phyloP scores from a whole-genome alignment of 2,113 vertebrate genomes.

The Caracal caracal region DNA sequence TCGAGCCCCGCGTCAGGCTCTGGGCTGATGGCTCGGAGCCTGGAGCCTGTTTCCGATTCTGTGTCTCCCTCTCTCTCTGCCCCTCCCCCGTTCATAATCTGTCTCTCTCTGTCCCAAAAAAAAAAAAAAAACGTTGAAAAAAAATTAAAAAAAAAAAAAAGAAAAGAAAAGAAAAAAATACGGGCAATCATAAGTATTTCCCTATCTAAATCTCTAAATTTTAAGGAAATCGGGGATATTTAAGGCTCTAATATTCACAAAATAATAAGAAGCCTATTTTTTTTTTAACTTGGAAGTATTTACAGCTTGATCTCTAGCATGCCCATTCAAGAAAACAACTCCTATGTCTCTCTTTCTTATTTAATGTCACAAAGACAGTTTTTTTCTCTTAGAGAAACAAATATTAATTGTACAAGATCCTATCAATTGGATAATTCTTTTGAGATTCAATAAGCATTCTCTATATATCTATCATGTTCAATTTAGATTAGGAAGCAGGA shows the following conservation, averaged over 20 bases:
- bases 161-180: background rate
- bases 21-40: no score
- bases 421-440: background rate
- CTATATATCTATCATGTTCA: slow-evolving; percentile 67
- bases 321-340: background rate
- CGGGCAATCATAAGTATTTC: background rate
- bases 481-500: slow-evolving; percentile 63
- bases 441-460: slow-evolving; percentile 46
- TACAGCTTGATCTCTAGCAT: background rate
- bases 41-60: no score
- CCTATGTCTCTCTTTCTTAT: background rate
- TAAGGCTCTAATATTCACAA: background rate
- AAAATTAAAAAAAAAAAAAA: no score
- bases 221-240: background rate
- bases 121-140: no score
- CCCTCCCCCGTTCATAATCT: no score
- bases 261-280: background rate
- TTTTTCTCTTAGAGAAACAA: background rate
- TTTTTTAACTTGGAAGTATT: background rate
- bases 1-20: no score
- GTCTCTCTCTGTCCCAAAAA: no score
- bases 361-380: background rate
- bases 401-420: background rate
- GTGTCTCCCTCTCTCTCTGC: no score
- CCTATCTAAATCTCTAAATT: background rate